Percentiles rank a stretch among this genome's conserved stretches.
Conservation (phyloP, 2,113 vertebrate species). For the Myodes glareolus region DNA sequence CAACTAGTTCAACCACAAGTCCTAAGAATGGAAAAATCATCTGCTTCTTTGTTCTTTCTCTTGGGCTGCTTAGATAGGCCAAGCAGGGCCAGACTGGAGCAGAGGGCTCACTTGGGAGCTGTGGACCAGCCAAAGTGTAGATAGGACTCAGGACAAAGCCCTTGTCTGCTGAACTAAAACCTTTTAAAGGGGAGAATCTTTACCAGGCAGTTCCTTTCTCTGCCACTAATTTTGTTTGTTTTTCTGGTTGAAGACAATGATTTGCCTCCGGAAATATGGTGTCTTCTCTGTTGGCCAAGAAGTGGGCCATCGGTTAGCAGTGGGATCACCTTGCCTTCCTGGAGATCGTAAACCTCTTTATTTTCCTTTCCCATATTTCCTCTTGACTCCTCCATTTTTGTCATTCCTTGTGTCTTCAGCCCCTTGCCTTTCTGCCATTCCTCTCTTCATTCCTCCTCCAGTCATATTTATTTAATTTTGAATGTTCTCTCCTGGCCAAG, state of each 20-base stretch:
- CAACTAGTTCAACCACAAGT: background rate
- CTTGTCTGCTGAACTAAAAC: background rate
- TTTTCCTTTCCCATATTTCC: background rate
- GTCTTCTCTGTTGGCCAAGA: background rate
- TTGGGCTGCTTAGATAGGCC: background rate
- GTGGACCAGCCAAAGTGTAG: background rate
- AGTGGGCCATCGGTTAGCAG: too few species aligned
- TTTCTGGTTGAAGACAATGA: background rate
- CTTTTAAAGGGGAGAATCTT: background rate
- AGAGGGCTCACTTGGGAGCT: background rate
- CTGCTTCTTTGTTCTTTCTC: background rate
- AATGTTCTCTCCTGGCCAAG: background rate
- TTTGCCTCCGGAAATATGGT: background rate
- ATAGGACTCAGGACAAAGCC: background rate
- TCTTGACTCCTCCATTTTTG: background rate
- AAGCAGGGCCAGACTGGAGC: background rate
- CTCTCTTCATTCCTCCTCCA: background rate
- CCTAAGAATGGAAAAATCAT: too few species aligned
- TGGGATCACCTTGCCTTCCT: rapidly evolving
- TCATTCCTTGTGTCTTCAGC: background rate
- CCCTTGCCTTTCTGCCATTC: background rate
- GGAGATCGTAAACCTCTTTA: too few species aligned
- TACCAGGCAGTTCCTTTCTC: background rate
- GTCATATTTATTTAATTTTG: background rate
- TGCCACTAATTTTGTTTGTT: background rate